phyloP scores from a whole-genome alignment of 2,113 vertebrate genomes.

The Oryzias celebensis region DNA sequence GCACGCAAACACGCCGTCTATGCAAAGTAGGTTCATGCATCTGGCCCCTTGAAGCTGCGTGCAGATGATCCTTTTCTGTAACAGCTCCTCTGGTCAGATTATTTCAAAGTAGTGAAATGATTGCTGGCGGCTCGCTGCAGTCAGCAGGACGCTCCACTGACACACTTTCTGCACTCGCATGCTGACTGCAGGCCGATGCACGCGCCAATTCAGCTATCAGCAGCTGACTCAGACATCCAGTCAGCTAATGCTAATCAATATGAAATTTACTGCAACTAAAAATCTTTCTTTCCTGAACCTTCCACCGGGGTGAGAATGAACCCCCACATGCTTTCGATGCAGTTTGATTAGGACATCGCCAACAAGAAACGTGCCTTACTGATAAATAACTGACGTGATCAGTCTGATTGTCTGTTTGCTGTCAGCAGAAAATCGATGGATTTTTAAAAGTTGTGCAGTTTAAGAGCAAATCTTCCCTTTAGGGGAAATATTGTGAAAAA shows the following conservation, averaged over 20 bases:
- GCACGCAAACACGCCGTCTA: slow-evolving; percentile 1
- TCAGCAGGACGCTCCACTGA: slow-evolving; percentile 64
- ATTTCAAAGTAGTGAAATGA: slow-evolving; percentile 23
- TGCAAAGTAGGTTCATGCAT: slow-evolving; percentile 62
- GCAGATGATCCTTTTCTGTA: slow-evolving; percentile 58
- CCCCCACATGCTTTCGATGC: too few relatives aligned
- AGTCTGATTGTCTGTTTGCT: not conserved
- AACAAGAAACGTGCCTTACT: not conserved
- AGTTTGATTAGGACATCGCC: not conserved
- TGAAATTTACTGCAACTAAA: too few relatives aligned
- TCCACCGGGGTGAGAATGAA: too few relatives aligned
- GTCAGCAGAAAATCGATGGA: not conserved
- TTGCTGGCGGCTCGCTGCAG: slow-evolving; percentile 33
- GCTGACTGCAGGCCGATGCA: not conserved
- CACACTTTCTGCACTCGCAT: slow-evolving; percentile 54
- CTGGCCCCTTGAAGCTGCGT: slow-evolving; percentile 45
- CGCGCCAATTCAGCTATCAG: not conserved
- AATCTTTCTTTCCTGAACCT: too few relatives aligned
- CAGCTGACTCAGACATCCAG: not conserved
- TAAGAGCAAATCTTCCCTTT: not conserved
- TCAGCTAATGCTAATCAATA: not conserved
- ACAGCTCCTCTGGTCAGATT: slow-evolving; percentile 38
- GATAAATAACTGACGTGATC: not conserved
- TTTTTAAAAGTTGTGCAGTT: not conserved
- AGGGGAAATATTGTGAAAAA: too few relatives aligned